Evolutionary conservation across 2,113 vertebrate genomes (phyloP), one percentile per base, ranked within the genome.

Genomic region (Falcunculus frontatus): DNA sequence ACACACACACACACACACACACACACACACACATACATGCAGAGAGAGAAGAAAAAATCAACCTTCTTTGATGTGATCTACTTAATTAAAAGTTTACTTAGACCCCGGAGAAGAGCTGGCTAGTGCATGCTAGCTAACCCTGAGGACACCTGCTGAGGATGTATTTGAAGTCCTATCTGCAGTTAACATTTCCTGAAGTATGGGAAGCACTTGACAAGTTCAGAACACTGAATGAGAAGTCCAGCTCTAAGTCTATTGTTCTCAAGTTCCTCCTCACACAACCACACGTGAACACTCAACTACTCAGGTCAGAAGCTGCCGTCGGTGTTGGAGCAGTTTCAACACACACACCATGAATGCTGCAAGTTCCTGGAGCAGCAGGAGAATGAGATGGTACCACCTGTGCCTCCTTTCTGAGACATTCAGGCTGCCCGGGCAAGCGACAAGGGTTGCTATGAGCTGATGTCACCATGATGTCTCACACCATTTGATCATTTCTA

Each of bases 361-460:
- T 6, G 12, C 30, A 4, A 6, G 29, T 37, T 70, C 56, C 69
- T 37, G 11, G 12, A 67, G 74, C 47, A 80, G 55, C 57, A 49
- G 55, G 7, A 55, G 27, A 41, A 23, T 1, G 13, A 74, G 35
- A 29, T 4, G n/a, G 44, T 22, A 7, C 47, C 27, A 52, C 41
- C 11, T 55, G 46, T 2, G 3, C 25, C 70, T 72, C 41, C 42
- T 65, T 63, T 75, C 62, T 0, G 0, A 53, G 52, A 57, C 32
- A 44, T n/a, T 63, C 44, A 41, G 59, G 42, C 47, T 57, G 46
- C 68, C 25, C 55, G 53, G 59, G 63, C 27, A 29, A 37, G 57
- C 0, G 0, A 30, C 30, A 46, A 65, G 37, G 4, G 44, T 22
- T 59, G 15, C 47, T 64, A 13, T 1, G 1, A 62, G 37, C n/a